These are phyloP conservation scores for Trachelus troglodyta DNA, from an alignment of 2,888 invertebrate genomes.

Conservation along the genomic window DNA sequence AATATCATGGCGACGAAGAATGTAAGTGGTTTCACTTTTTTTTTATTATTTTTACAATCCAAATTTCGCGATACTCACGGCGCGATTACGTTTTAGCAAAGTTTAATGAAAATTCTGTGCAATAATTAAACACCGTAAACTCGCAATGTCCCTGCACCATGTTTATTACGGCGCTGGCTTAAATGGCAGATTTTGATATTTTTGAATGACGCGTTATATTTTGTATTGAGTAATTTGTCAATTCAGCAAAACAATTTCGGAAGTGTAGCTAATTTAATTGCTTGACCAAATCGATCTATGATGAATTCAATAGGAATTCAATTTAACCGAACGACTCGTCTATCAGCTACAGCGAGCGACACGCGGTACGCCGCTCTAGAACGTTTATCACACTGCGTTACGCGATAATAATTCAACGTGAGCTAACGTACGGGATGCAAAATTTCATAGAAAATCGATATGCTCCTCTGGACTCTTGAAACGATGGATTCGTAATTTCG, in stretches of 20 bases:
- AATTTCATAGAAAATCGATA: not conserved
- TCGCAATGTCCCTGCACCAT: not conserved
- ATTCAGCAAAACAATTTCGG: not conserved
- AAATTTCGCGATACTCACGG: not conserved
- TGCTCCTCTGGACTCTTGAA: not conserved
- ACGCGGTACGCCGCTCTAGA: not conserved
- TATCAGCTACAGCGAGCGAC: not conserved
- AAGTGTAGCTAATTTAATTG: not conserved
- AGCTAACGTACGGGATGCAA: not conserved
- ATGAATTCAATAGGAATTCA: not conserved
- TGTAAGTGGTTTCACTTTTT: not conserved
- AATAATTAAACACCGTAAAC: not conserved
- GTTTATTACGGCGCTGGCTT: not conserved
- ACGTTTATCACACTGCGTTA: not conserved
- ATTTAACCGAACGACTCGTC: not conserved
- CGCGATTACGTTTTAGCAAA: not conserved
- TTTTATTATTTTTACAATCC: not conserved
- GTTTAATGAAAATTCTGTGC: not conserved
- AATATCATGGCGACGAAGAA: not conserved
- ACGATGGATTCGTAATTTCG: not conserved
- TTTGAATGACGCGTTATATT: not conserved
- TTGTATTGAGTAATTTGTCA: not conserved
- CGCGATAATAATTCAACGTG: not conserved
- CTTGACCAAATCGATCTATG: not conserved
- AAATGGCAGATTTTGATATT: not conserved